Evolutionary conservation across 2,797 vertebrate genomes (phyloP).

Genomic region (Coregonus sp.): DNA sequence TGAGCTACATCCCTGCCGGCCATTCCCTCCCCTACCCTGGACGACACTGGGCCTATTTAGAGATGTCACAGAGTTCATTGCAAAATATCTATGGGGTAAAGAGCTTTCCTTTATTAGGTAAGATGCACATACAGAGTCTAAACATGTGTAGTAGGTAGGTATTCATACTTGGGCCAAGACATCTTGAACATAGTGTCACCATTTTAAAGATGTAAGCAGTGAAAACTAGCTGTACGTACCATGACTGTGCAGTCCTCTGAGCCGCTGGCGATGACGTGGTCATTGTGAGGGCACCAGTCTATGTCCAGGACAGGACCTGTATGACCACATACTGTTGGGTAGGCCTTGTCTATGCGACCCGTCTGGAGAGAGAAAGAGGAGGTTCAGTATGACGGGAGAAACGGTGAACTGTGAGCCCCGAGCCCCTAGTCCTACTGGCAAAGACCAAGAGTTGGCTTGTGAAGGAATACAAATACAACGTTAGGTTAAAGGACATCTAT

Average conservation of each 20-base stretch:
- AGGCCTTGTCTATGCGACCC: constrained; percentile 95
- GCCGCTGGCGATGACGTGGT: constrained; percentile 93
- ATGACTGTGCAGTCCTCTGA: constrained; percentile 97
- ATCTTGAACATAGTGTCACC: background rate
- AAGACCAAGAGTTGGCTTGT: background rate
- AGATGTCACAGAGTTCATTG: background rate
- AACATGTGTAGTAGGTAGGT: too few species aligned
- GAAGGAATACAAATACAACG: background rate
- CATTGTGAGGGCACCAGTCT: constrained; percentile 97
- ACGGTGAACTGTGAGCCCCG: too few species aligned
- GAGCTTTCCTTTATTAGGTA: background rate
- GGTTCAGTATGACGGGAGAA: background rate
- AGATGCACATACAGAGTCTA: too few species aligned
- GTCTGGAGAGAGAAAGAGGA: constrained; percentile 70
- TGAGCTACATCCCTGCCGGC: too few species aligned
- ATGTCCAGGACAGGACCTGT: constrained; percentile 96
- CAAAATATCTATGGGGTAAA: background rate
- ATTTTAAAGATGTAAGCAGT: background rate
- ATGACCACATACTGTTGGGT: constrained; percentile 97
- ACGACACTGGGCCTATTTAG: too few species aligned
- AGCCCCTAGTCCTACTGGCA: too few species aligned
- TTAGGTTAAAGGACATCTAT: background rate
- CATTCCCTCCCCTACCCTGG: too few species aligned
- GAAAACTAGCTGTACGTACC: constrained; percentile 70
- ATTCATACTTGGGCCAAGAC: background rate